Conservation (phyloP, 2,113 vertebrate species). For the Ceyx cyanopectus region DNA sequence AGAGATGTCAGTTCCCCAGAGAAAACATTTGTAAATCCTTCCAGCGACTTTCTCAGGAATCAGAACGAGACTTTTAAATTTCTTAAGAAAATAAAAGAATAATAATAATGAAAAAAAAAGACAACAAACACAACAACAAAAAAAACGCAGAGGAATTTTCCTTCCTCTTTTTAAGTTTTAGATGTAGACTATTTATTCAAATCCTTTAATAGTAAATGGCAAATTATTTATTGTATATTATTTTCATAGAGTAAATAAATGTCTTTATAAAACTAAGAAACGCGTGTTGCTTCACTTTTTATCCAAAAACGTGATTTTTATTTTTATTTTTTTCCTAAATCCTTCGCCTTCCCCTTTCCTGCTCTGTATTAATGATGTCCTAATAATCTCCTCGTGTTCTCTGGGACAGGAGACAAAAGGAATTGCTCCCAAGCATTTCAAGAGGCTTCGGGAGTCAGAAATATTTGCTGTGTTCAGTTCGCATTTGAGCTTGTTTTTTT, state of each 20-base stretch:
- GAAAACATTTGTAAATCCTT: slow-evolving; percentile 72
- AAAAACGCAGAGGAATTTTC: slow-evolving; percentile 31
- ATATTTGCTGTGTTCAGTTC: accelerated
- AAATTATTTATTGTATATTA: slow-evolving; percentile 99
- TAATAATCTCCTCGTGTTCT: background rate
- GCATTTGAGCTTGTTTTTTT: accelerated
- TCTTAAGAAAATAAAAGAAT: slow-evolving; percentile 58
- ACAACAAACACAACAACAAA: background rate
- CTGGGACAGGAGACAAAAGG: background rate
- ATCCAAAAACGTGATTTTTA: accelerated
- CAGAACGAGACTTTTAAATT: slow-evolving; percentile 77
- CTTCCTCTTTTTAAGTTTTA: slow-evolving; percentile 86
- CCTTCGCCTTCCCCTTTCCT: background rate
- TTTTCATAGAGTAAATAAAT: slow-evolving; percentile 98
- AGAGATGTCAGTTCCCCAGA: background rate
- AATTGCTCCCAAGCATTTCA: background rate
- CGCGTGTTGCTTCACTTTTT: background rate
- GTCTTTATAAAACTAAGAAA: slow-evolving; percentile 76
- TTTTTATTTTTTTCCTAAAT: background rate
- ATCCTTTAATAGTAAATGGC: slow-evolving; percentile 94
- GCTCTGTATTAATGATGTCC: background rate
- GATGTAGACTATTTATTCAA: slow-evolving; percentile 97
- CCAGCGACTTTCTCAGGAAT: slow-evolving; percentile 85
- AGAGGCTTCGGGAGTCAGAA: background rate
- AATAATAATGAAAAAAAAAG: background rate